Percentiles rank a stretch among this genome's conserved stretches.
Evolutionary conservation across 2,113 vertebrate species (phyloP).

Genomic region (Nothobranchius furzeri): DNA sequence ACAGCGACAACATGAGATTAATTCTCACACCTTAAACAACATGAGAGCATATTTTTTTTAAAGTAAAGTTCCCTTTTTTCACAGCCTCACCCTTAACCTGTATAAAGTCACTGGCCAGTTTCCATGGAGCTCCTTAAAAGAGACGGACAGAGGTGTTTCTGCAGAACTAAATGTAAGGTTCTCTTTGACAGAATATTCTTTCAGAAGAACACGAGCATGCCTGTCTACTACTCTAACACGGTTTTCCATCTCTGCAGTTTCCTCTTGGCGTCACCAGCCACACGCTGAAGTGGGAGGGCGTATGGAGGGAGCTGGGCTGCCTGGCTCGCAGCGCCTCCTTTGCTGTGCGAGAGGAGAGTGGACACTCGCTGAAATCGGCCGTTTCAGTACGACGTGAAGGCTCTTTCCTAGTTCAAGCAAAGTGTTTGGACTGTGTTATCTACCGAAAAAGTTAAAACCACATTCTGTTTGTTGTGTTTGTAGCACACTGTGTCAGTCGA

Average conservation of each 20-base stretch:
- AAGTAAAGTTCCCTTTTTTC: slow-evolving; percentile 23
- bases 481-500: slow-evolving; percentile 93
- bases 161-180: slow-evolving; percentile 86
- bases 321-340: slow-evolving; percentile 92
- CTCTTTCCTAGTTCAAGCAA: background rate
- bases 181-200: background rate
- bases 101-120: slow-evolving; percentile 98
- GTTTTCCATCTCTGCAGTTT: slow-evolving; percentile 76
- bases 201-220: background rate
- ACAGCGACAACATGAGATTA: too few relatives aligned
- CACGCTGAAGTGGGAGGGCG: slow-evolving; percentile 93
- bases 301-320: slow-evolving; percentile 95
- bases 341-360: slow-evolving; percentile 92
- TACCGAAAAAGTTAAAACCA: too few relatives aligned
- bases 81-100: slow-evolving; percentile 89
- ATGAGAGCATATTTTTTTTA: too few relatives aligned
- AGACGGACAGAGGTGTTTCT: slow-evolving; percentile 92
- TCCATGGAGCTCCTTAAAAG: slow-evolving; percentile 96
- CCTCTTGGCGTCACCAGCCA: slow-evolving; percentile 90
- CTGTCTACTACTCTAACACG: background rate
- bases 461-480: slow-evolving; percentile 12
- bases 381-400: slow-evolving; percentile 80
- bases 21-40: too few relatives aligned
- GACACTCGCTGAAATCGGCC: slow-evolving; percentile 94
- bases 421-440: too few relatives aligned